phyloP scores from a whole-genome alignment of 2,113 vertebrate species.

The Scomber japonicus region DNA sequence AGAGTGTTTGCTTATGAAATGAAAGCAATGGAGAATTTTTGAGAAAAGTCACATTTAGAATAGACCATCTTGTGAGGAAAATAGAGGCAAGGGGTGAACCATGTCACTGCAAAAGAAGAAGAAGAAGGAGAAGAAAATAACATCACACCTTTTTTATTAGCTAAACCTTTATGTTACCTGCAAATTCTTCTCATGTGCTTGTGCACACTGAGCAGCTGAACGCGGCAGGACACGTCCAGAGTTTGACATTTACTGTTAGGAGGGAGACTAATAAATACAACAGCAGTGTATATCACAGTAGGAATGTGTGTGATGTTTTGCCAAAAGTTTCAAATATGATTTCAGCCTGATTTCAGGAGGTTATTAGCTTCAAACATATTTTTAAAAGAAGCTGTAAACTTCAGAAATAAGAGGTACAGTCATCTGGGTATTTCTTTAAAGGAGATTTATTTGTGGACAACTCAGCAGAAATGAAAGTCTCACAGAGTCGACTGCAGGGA shows the following conservation, averaged over 20 bases:
- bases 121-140: background rate
- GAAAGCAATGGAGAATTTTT: constrained; percentile 40
- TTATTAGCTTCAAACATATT: constrained; percentile 47
- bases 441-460: constrained; percentile 26
- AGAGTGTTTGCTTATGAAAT: constrained; percentile 68
- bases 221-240: constrained; percentile 54
- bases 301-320: constrained; percentile 73
- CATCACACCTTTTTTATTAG: constrained; percentile 36
- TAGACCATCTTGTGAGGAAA: background rate
- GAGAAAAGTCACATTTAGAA: constrained; percentile 26
- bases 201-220: constrained; percentile 46
- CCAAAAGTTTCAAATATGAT: constrained; percentile 68
- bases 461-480: constrained; percentile 60
- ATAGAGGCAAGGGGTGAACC: constrained; percentile 24
- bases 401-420: constrained; percentile 36
- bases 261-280: constrained; percentile 68
- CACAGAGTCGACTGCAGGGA: constrained; percentile 21
- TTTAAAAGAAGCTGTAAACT: constrained; percentile 66
- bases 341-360: constrained; percentile 59
- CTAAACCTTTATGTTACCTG: constrained; percentile 33
- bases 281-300: constrained; percentile 33
- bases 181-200: constrained; percentile 41
- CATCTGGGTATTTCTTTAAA: constrained; percentile 39
- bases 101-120: constrained; percentile 28
- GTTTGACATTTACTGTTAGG: constrained; percentile 73